phyloP scores from a whole-genome alignment of 2,113 vertebrate species.

The Perca flavescens region DNA sequence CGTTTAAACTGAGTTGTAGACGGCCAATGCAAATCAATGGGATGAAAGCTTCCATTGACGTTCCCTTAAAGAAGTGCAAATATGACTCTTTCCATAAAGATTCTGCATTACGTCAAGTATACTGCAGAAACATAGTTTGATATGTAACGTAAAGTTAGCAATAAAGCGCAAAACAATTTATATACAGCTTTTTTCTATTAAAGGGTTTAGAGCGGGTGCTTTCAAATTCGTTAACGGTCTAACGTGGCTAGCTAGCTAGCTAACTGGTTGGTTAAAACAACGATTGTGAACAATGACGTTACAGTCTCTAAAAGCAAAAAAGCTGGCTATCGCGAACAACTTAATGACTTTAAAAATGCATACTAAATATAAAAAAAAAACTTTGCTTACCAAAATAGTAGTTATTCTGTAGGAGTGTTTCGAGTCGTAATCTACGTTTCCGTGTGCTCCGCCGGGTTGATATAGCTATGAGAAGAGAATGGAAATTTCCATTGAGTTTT shows the following conservation, averaged over 20 bases:
- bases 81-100: no score
- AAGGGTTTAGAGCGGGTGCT: background rate
- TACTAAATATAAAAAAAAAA: accelerated
- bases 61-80: background rate
- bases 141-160: no score
- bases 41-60: accelerated
- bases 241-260: background rate
- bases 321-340: background rate
- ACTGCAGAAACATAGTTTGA: no score
- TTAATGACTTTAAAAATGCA: background rate
- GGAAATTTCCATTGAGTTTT: slow-evolving; percentile 82
- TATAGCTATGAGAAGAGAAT: slow-evolving; percentile 1
- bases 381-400: slow-evolving; percentile 31
- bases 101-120: no score
- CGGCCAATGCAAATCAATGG: background rate
- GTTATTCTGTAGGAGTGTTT: background rate
- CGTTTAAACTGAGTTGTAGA: background rate
- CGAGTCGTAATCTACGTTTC: accelerated
- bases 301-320: background rate
- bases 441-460: accelerated
- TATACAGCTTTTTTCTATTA: background rate
- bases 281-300: slow-evolving; percentile 21
- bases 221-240: background rate
- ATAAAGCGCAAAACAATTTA: accelerated
- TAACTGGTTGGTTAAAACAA: background rate